Evolutionary conservation across 2,113 vertebrate genomes (phyloP).

Genomic region (Athene cunicularia): DNA sequence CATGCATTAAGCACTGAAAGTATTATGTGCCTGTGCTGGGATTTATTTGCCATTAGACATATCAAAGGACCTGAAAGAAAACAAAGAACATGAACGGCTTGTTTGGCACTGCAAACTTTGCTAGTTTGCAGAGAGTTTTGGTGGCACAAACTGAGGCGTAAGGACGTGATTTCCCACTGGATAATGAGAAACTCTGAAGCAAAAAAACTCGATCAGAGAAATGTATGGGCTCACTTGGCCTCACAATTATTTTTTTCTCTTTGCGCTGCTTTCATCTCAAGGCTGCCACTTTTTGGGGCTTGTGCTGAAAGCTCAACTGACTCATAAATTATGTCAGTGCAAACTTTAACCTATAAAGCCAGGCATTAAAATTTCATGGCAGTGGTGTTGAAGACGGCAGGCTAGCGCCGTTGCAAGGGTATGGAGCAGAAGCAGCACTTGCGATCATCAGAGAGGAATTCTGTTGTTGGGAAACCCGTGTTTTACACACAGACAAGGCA

Average conservation of each 20-base stretch:
- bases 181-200: constrained; percentile 3
- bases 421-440: neutral
- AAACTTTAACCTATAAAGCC: neutral
- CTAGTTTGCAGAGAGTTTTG: neutral
- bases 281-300: neutral
- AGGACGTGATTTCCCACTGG: neutral
- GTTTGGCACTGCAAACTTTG: neutral
- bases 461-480: fast-evolving
- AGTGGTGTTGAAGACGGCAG: neutral
- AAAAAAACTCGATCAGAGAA: constrained; percentile 16
- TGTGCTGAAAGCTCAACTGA: constrained; percentile 7
- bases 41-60: neutral
- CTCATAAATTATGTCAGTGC: neutral
- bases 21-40: neutral
- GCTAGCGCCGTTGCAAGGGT: neutral
- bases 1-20: neutral
- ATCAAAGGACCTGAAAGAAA: constrained; percentile 12
- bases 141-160: neutral
- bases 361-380: neutral
- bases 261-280: constrained; percentile 1
- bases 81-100: neutral
- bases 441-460: neutral
- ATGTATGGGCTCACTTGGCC: neutral
- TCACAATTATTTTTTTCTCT: neutral
- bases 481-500: neutral